Evolutionary conservation across 2,113 vertebrate species (phyloP).

Genomic region (Romanogobio albipinnatus): DNA sequence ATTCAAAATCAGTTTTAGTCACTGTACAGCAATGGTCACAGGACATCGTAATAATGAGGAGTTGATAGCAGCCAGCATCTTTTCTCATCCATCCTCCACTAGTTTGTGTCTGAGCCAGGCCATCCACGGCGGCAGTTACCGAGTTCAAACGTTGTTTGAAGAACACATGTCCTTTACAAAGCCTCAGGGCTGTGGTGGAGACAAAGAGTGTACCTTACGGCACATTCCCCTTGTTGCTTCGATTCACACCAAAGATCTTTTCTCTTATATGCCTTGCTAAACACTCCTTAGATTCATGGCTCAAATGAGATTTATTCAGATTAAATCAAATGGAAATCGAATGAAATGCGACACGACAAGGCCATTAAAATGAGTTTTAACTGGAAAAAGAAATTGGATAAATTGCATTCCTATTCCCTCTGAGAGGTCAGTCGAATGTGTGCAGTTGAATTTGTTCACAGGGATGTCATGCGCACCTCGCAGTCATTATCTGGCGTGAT

Average conservation of each 20-base stretch:
- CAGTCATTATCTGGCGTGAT: constrained; percentile 59
- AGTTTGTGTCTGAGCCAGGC: background rate
- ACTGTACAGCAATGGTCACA: background rate
- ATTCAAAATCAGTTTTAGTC: background rate
- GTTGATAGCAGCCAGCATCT: background rate
- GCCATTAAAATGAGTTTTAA: constrained; percentile 35
- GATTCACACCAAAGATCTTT: constrained; percentile 16
- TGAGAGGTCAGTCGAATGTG: constrained; percentile 32
- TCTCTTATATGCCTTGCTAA: constrained; percentile 21
- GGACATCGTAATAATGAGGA: constrained; percentile 12
- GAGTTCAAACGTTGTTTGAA: constrained; percentile 18
- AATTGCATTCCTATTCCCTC: constrained; percentile 25
- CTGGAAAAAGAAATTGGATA: background rate
- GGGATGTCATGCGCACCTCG: constrained; percentile 27
- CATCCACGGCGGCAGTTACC: background rate
- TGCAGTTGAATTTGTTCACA: constrained; percentile 26
- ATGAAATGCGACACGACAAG: constrained; percentile 20
- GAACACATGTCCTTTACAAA: constrained; percentile 1
- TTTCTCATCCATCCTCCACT: background rate
- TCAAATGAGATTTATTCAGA: constrained; percentile 41
- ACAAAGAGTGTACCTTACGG: constrained; percentile 16
- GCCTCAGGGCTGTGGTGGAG: constrained; percentile 17
- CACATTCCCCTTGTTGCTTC: constrained; percentile 32
- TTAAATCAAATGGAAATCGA: constrained; percentile 45
- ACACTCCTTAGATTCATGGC: constrained; percentile 19